Base-by-base conservation (phyloP, 2,888 invertebrate species). In the Sepioteuthis lessoniana region DNA sequence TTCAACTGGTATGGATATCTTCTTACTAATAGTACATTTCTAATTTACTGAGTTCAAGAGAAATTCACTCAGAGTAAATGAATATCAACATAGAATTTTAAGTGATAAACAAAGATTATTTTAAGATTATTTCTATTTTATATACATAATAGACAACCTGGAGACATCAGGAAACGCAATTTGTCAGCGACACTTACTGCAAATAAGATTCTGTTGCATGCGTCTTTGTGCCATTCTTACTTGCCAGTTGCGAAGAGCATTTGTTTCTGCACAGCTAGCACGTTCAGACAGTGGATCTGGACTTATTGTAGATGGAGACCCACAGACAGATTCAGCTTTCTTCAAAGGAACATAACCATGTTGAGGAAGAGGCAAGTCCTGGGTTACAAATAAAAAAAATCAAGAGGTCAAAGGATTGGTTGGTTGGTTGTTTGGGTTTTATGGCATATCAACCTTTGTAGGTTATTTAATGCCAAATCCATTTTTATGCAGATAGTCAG, bases 241-340 rank as follows among this genome's bases (percentile, higher is more conserved):
- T 94, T 97, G 96, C 97, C 97, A 97, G 96, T 97, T 97, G 21
- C 95, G 95, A 91, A 97, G 95, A 28, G 97, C 97, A 93, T 97
- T 97, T 94, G 95, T 96, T 94, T 97, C 97, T 46, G 37, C 91
- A 91, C 76, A 35, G 76, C 76, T 76, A n/a, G n/a, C n/a, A 10
- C 13, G 76, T 35, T 76, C 76, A 13, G 35, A 76, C 16, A n/a
- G 76, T n/a, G 35, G 4, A 16, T 76, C n/a, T 76, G 76, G n/a
- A 0, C n/a, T n/a, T n/a, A 76, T 16, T 3, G n/a, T n/a, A n/a
- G 76, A 21, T 16, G n/a, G 35, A 16, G 13, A n/a, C 35, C 10
- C 19, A n/a, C n/a, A n/a, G n/a, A n/a, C 16, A 35, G 96, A 95
- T 37, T 95, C 95, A 21, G 94, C 92, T n/a, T 94, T 93, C 93